A percentile compares a stretch with the other conserved stretches of the same genome.
phyloP scores from a whole-genome alignment of 2,113 vertebrate genomes.

The Mohoua ochrocephala region DNA sequence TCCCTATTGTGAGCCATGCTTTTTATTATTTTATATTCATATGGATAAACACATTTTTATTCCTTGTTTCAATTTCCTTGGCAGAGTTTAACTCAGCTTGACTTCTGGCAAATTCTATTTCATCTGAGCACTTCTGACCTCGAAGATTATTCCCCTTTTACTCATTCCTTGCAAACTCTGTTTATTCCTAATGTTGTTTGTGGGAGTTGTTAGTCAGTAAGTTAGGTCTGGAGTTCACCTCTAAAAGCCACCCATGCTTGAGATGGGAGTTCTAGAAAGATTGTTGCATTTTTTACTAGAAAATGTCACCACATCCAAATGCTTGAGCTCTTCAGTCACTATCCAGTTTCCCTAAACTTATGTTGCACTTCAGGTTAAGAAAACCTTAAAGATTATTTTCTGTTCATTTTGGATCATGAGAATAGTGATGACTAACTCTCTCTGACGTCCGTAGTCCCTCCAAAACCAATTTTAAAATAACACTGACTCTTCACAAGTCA shows the following conservation, averaged over 20 bases:
- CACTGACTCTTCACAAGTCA: neutral
- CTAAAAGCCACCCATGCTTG: neutral
- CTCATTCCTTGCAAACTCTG: neutral
- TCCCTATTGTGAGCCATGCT: neutral
- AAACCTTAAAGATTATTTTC: neutral
- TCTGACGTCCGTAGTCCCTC: neutral
- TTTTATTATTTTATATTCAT: neutral
- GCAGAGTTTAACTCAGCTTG: neutral
- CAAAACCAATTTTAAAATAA: constrained; percentile 14
- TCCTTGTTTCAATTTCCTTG: neutral
- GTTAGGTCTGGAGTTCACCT: neutral
- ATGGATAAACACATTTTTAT: neutral
- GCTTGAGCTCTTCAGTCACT: neutral
- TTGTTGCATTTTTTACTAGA: neutral
- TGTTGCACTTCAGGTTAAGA: constrained; percentile 7
- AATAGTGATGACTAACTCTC: neutral
- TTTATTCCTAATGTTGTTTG: neutral
- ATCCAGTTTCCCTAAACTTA: neutral
- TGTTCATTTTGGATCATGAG: constrained; percentile 12
- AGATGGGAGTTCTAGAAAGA: neutral
- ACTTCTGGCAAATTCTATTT: neutral
- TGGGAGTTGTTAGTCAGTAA: neutral
- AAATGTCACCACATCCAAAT: neutral
- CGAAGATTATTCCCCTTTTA: neutral
- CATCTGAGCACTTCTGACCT: neutral